Evolutionary conservation across 2,113 vertebrate genomes (phyloP).

Genomic region (Dermatemys mawii): DNA sequence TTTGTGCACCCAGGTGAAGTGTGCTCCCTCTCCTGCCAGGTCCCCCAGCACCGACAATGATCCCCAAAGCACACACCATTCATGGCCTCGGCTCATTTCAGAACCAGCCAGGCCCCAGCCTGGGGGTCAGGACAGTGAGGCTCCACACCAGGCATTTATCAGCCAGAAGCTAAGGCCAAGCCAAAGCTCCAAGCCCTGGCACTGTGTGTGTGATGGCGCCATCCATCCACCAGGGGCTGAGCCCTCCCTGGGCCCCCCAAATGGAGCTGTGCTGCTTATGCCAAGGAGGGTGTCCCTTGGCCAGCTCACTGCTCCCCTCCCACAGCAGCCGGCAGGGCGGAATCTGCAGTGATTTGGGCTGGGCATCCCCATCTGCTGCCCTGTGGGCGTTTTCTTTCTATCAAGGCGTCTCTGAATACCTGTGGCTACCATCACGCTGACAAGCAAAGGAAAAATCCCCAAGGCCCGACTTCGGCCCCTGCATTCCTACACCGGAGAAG

Average conservation of each 20-base stretch:
- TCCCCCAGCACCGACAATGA: too few relatives aligned
- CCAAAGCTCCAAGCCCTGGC: too few relatives aligned
- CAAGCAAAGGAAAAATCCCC: background rate
- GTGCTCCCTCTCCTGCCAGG: too few relatives aligned
- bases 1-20: too few relatives aligned
- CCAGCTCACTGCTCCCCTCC: background rate
- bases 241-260: background rate
- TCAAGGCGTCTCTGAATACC: too few relatives aligned
- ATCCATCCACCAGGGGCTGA: background rate
- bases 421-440: background rate
- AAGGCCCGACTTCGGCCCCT: background rate
- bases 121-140: too few relatives aligned
- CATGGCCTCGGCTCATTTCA: background rate
- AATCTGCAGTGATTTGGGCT: background rate
- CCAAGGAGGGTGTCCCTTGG: background rate
- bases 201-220: too few relatives aligned
- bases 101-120: background rate
- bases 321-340: background rate
- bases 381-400: background rate
- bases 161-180: background rate
- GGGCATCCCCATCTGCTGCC: background rate
- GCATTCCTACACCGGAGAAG: background rate
- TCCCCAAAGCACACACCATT: background rate
- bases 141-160: background rate
- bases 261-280: background rate